Conservation (phyloP, 2,797 vertebrate genomes). For the Geotrypetes seraphini region DNA sequence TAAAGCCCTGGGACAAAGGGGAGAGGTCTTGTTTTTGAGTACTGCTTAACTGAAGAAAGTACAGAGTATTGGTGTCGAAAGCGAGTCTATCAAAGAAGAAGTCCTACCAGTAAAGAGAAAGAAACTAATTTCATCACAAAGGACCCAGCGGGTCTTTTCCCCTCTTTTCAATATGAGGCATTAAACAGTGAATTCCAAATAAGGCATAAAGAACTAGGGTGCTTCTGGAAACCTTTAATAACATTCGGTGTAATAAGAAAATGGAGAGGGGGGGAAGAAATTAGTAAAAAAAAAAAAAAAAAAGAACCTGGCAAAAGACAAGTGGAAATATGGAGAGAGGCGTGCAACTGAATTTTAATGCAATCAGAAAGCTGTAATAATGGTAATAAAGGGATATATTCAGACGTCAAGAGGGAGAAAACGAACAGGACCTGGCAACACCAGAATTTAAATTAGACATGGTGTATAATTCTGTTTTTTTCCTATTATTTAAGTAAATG, state of each 20-base stretch:
- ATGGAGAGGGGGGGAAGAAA: slow-evolving; percentile 12
- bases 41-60: no score
- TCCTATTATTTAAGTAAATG: slow-evolving; percentile 43
- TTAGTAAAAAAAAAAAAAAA: slow-evolving; percentile 32
- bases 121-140: no score
- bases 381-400: slow-evolving; percentile 59
- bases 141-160: no score
- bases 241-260: slow-evolving; percentile 26
- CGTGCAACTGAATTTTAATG: slow-evolving; percentile 59
- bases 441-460: slow-evolving; percentile 53
- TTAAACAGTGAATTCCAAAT: no score
- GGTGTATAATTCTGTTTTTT: slow-evolving; percentile 25
- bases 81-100: no score
- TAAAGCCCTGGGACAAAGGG: no score
- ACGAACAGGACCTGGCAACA: slow-evolving; percentile 27
- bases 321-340: slow-evolving; percentile 38
- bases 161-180: no score
- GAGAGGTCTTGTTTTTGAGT: no score
- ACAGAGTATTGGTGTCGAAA: no score
- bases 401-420: slow-evolving; percentile 51
- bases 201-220: slow-evolving; percentile 15
- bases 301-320: slow-evolving; percentile 24
- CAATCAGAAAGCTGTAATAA: slow-evolving; percentile 60
- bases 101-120: no score
- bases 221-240: slow-evolving; percentile 31